phyloP scores from a whole-genome alignment of 2,888 invertebrate genomes.

The Pyrrhia umbra region DNA sequence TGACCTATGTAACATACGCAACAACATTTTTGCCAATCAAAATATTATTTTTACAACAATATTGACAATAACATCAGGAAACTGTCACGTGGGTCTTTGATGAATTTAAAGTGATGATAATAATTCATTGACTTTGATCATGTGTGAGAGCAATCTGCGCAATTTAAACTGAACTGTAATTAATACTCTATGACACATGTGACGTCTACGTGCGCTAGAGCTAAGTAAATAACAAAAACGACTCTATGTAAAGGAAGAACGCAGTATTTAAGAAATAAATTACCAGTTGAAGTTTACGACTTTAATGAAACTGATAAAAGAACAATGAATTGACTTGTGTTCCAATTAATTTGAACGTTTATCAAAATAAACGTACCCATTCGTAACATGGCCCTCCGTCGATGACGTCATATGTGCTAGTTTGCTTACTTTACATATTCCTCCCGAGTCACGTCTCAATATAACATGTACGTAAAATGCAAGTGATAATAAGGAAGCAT shows the following conservation, averaged over 20 bases:
- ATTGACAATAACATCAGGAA: conserved; percentile 37
- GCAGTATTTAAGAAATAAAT: conserved; percentile 27
- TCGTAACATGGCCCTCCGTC: conserved; percentile 21
- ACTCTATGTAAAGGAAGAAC: conserved; percentile 7
- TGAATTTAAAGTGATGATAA: conserved; percentile 39
- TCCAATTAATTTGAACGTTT: conserved; percentile 44
- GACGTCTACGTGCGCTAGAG: conserved; percentile 18
- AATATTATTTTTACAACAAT: conserved; percentile 26
- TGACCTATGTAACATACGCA: conserved; percentile 40
- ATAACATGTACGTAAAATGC: conserved; percentile 59
- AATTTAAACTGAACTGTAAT: conserved; percentile 44
- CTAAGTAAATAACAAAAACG: conserved; percentile 26
- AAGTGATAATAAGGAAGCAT: conserved; percentile 67
- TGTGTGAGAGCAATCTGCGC: conserved; percentile 49
- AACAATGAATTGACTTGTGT: conserved; percentile 44
- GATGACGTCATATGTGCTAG: conserved; percentile 49
- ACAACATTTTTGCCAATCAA: conserved; percentile 31
- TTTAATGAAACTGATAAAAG: conserved; percentile 48
- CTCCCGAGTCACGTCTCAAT: conserved; percentile 58
- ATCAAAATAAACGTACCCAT: conserved; percentile 38
- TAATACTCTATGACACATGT: conserved; percentile 36
- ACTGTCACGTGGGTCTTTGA: conserved; percentile 20
- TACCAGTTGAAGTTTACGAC: conserved; percentile 34
- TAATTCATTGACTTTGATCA: conserved; percentile 48
- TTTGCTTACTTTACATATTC: conserved; percentile 39